Conservation (phyloP, 2,888 invertebrate species). For the Anthophora plumipes region DNA sequence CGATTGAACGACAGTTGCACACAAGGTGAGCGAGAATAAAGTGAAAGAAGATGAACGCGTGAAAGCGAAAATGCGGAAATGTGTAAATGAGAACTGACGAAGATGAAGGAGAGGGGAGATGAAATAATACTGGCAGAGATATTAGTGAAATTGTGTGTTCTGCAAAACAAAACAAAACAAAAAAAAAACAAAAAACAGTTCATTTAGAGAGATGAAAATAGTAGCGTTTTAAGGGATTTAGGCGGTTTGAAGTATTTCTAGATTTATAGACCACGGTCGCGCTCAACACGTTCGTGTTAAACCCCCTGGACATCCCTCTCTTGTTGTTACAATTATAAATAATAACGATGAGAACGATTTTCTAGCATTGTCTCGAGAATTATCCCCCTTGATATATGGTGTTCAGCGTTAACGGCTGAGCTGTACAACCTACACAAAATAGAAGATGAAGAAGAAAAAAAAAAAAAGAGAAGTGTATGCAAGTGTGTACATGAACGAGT, state of each 20-base stretch:
- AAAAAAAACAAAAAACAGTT: too few relatives aligned
- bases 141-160: slow-evolving; percentile 47
- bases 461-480: too few relatives aligned
- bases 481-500: not conserved
- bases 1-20: not conserved
- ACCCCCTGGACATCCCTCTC: slow-evolving; percentile 33
- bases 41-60: too few relatives aligned
- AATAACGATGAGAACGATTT: not conserved
- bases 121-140: slow-evolving; percentile 13
- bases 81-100: not conserved
- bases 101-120: not conserved
- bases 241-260: slow-evolving; percentile 65
- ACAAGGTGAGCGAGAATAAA: not conserved
- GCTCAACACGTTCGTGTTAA: slow-evolving; percentile 29
- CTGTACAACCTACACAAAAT: not conserved
- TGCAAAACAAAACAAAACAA: too few relatives aligned
- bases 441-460: not conserved
- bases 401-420: not conserved
- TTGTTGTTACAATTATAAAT: slow-evolving; percentile 18
- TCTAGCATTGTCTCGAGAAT: slow-evolving; percentile 11
- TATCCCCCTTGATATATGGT: too few relatives aligned
- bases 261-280: slow-evolving; percentile 60
- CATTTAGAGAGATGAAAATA: slow-evolving; percentile 43
- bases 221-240: slow-evolving; percentile 58
- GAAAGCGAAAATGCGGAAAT: too few relatives aligned